Evolutionary conservation across 2,113 vertebrate species (phyloP).

Genomic region (Pagrus major): DNA sequence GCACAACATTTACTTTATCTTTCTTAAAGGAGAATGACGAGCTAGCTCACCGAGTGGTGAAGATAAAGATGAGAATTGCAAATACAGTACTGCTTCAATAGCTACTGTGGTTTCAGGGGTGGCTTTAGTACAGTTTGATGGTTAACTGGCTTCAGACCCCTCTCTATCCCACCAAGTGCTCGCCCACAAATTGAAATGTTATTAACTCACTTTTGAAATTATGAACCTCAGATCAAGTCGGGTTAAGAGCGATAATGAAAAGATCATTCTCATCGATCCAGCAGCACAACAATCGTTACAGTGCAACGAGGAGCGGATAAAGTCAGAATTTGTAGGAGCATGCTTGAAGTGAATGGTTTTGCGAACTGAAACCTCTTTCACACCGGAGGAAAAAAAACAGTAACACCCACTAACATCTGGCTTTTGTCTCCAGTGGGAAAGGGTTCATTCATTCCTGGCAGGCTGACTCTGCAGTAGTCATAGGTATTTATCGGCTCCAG

Average conservation of each 20-base stretch:
- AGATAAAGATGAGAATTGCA: neutral
- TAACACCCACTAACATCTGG: too few relatives aligned
- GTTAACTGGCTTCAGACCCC: neutral
- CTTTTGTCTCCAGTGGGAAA: too few relatives aligned
- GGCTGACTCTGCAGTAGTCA: too few relatives aligned
- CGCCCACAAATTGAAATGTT: neutral
- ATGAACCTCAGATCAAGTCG: neutral
- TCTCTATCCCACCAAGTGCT: neutral
- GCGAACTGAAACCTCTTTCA: too few relatives aligned
- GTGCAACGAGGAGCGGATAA: neutral
- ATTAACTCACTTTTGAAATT: neutral
- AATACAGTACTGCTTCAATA: neutral
- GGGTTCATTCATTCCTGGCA: too few relatives aligned
- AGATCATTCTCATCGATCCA: neutral
- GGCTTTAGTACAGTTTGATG: neutral
- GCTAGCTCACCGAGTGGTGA: neutral
- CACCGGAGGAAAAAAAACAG: too few relatives aligned
- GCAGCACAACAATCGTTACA: neutral
- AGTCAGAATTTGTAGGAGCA: neutral
- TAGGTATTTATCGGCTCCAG: too few relatives aligned
- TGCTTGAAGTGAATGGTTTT: neutral
- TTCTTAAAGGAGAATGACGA: slow-evolving; percentile 14
- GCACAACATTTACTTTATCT: slow-evolving; percentile 24
- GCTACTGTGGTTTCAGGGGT: neutral
- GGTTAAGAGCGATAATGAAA: neutral